These are phyloP conservation scores for Polyergus mexicanus DNA, from an alignment of 1,140 invertebrate genomes.

Conservation along the genomic window DNA sequence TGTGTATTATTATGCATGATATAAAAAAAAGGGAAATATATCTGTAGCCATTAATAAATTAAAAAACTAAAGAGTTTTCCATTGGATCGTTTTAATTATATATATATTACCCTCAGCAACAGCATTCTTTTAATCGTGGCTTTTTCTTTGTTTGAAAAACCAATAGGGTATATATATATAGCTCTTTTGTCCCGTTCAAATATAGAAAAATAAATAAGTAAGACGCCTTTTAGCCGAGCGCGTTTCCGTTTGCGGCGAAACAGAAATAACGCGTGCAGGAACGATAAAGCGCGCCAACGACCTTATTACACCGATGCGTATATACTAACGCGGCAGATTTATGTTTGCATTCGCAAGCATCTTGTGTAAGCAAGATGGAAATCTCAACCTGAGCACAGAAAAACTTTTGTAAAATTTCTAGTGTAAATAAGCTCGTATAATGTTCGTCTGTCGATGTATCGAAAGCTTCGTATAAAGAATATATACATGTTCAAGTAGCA, in stretches of 20 bases:
- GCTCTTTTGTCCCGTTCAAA: neutral
- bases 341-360: conserved; percentile 6
- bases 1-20: neutral
- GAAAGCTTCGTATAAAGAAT: neutral
- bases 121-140: neutral
- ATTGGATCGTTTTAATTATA: neutral
- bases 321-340: conserved; percentile 2
- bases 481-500: neutral
- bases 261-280: conserved; percentile 49
- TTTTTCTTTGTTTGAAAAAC: conserved; percentile 8
- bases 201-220: conserved; percentile 38
- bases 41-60: neutral
- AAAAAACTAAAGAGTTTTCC: neutral
- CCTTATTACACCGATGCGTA: conserved; percentile 33
- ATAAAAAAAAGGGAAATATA: neutral
- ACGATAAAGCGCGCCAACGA: conserved; percentile 52
- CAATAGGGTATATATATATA: neutral
- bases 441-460: neutral
- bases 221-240: conserved; percentile 25
- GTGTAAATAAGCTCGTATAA: conserved; percentile 11
- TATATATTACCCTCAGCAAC: neutral
- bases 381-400: neutral
- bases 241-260: conserved; percentile 51
- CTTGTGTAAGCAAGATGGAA: neutral
- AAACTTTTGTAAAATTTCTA: conserved; percentile 31